Evolutionary conservation across 2,113 vertebrate species (phyloP).

Genomic region (Leucosticte australis): DNA sequence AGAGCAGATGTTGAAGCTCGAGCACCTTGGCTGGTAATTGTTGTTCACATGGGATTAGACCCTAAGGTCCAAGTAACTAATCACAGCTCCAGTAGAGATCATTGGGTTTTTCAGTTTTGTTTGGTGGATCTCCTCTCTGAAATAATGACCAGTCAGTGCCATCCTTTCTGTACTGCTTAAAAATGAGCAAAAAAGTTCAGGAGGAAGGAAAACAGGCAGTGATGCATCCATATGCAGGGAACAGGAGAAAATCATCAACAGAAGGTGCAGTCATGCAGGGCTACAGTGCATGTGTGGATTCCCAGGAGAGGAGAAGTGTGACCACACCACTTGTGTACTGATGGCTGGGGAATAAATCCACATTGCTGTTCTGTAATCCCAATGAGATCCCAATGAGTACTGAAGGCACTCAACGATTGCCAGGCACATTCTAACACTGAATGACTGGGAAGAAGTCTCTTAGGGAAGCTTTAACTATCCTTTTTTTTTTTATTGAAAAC

Average conservation of each 20-base stretch:
- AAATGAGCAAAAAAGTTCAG: neutral
- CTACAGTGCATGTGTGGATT: neutral
- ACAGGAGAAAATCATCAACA: neutral
- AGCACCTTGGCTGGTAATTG: neutral
- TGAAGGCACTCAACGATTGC: neutral
- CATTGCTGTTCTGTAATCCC: neutral
- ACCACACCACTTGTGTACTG: neutral
- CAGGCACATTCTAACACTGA: neutral
- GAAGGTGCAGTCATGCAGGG: neutral
- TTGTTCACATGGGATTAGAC: fast-evolving
- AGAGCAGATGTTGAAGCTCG: neutral
- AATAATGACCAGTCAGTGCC: neutral
- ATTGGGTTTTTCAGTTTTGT: neutral
- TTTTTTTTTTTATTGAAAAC: neutral
- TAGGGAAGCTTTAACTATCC: neutral
- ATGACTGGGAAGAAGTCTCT: neutral
- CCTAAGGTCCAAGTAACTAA: neutral
- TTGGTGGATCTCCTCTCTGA: neutral
- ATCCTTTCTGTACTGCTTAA: neutral
- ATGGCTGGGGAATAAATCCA: neutral
- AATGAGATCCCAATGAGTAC: neutral
- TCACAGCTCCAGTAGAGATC: neutral
- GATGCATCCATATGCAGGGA: neutral
- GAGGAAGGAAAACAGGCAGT: neutral
- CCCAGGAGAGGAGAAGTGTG: neutral